phyloP scores from a whole-genome alignment of 2,888 invertebrate species.

The Synergus laeviventris region DNA sequence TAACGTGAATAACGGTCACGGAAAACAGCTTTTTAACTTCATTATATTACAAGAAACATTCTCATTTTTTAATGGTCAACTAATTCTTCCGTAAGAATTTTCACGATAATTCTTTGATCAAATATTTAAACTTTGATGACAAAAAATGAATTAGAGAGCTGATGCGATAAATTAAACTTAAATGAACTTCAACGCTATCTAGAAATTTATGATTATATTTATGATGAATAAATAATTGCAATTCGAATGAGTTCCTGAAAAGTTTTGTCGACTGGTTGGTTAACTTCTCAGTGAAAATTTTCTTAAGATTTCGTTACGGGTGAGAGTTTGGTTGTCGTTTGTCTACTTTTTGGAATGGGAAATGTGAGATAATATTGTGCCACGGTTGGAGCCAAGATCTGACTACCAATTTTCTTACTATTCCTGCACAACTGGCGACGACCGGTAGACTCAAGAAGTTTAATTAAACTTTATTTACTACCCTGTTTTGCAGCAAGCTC shows the following conservation, averaged over 20 bases:
- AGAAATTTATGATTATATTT: neutral
- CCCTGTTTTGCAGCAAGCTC: slow-evolving; percentile 19
- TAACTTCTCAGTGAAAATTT: neutral
- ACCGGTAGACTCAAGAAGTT: slow-evolving; percentile 27
- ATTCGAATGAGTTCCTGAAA: neutral
- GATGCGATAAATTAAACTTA: neutral
- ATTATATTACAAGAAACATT: slow-evolving; percentile 1
- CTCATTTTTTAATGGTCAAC: neutral
- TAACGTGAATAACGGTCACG: slow-evolving; percentile 54
- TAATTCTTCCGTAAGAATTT: too few relatives aligned
- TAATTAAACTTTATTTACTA: slow-evolving; percentile 35
- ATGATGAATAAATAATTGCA: neutral
- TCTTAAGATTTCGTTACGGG: neutral
- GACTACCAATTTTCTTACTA: slow-evolving; percentile 11
- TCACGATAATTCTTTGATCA: too few relatives aligned
- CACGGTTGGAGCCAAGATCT: slow-evolving; percentile 6
- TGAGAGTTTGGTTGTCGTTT: neutral
- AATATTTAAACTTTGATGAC: neutral
- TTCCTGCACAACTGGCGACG: slow-evolving; percentile 10
- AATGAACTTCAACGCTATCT: neutral
- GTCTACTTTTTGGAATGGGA: neutral
- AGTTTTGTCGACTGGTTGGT: neutral
- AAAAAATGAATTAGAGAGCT: neutral
- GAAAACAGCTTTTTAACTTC: slow-evolving; percentile 40
- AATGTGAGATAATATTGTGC: slow-evolving; percentile 15